Evolutionary conservation across 2,113 vertebrate genomes (phyloP), one percentile per base, ranked within the genome.

Genomic region (Smithornis capensis): DNA sequence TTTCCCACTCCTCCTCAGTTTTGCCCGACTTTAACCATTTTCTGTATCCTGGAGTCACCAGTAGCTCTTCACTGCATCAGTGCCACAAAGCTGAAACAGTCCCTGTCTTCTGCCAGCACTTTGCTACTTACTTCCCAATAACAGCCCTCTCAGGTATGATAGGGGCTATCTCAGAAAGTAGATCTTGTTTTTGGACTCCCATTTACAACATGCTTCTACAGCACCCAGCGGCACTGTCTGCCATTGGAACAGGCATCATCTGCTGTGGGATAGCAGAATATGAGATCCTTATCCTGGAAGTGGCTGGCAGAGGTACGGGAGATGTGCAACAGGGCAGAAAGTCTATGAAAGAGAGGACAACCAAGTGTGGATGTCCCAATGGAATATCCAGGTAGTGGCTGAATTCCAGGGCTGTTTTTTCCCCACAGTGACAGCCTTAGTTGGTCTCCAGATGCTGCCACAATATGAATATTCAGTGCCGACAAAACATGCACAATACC

Each of bases 181-280:
- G 19, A 15, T 64, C 69, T 82, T 49, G 47, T 63, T 81, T 82
- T 85, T 71, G 25, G 62, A 10, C 23, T 95, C 44, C 55, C 1
- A n/a, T 56, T 57, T 94, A 25, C 76, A 27, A 3, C 44, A 35
- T 69, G 29, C 21, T 60, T 75, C 81, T 62, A 21, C 7, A 37
- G 67, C 50, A 40, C 56, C 19, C 24, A 4, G 40, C 38, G 50
- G 68, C 75, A 6, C 56, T 10, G 19, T 21, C 65, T 55, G 53
- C 57, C 3, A 1, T 33, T 64, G 40, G 45, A 60, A 19, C 0
- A 45, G 0, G 0, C 19, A 1, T 35, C 6, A 4, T 90, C 7
- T 21, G 25, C 40, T 0, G 0, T 0, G 0, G 38, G 31, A 13
- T 4, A 1, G 21, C 19, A 78, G 45, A 60, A 55, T 12, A 9